These are phyloP conservation scores for Eupsilia transversa DNA, from an alignment of 2,888 invertebrate species.

Conservation along the genomic window DNA sequence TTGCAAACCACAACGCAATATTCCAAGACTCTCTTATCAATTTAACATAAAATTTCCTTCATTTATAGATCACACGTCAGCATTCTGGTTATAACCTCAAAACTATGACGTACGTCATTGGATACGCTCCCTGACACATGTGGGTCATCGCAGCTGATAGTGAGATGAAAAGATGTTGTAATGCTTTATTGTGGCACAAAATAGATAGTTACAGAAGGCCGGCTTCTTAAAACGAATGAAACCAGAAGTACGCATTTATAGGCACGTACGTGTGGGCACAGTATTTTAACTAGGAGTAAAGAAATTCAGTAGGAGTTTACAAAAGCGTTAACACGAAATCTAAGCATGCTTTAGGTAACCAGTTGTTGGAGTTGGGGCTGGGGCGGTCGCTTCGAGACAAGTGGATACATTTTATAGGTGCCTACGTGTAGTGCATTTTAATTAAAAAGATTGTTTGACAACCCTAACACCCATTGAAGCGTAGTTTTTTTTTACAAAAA, in stretches of 20 bases:
- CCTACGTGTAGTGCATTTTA: background rate
- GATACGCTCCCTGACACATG: constrained; percentile 39
- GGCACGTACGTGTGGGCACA: background rate
- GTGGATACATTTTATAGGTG: background rate
- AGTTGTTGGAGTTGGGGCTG: background rate
- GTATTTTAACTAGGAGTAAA: background rate
- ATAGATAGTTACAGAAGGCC: background rate
- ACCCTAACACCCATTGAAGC: no score
- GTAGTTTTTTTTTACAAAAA: background rate
- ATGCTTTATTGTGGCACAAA: constrained; percentile 24
- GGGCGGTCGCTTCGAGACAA: background rate
- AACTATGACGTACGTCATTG: constrained; percentile 35
- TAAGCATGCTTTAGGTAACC: background rate
- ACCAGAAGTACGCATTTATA: background rate
- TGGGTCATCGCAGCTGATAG: constrained; percentile 62
- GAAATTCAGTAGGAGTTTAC: no score
- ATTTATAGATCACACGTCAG: constrained; percentile 34
- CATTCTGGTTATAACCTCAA: constrained; percentile 37
- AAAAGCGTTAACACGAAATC: background rate
- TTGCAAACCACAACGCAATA: constrained; percentile 25
- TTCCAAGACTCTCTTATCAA: constrained; percentile 40
- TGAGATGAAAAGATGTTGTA: constrained; percentile 65
- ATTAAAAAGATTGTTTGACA: no score
- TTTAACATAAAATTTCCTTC: constrained; percentile 8
- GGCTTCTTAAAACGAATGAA: background rate